Base-by-base conservation (phyloP, 1,140 invertebrate species). In the Platyura marginata region DNA sequence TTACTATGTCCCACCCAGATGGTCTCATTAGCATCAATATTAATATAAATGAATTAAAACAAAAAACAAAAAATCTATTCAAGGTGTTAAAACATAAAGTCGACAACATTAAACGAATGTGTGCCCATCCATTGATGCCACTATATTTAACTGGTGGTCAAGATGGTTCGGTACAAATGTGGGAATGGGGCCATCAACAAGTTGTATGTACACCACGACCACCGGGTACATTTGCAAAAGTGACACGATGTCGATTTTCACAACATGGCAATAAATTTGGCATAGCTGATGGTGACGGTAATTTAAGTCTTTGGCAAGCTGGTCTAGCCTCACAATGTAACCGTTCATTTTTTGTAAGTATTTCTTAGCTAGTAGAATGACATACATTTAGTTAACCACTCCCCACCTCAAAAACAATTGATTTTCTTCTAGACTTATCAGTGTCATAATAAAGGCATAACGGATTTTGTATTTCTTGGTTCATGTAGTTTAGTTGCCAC, bases 241-340 rank as follows among this genome's bases (percentile, higher is more conserved):
- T 98, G 10, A 96, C 92, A 0, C 76, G 90, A 47, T 82, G 97
- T 20, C 71, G 84, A 38, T 98, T 98, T 62, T 92, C 87, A 38
- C 78, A 88, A 55, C 92, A 98, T 60, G 95, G 95, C 35, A 98
- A 97, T 63, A 98, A 98, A 72, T 96, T 96, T 60, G 92, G 92
- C 19, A 88, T 94, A 1, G 84, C 86, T 21, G 93, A 98, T 64
- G 84, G 81, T 2, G 85, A 89, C 57, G 86, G 86, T 34, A 85
- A 86, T 59, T 64, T 96, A 2, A 90, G 87, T 55, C 66, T 96
- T 39, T 95, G 95, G 72, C 91, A 96, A 72, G 83, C 91, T 44
- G 87, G 90, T 21, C 75, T 89, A 37, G 73, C 82, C 44, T 77
- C 78, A 45, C 78, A 80, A 53, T 76, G 79, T 44, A 81, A 78